A percentile compares a stretch with the other conserved stretches of the same genome.
phyloP scores from a whole-genome alignment of 1,140 invertebrate species.

The Neodiprion pinetum region DNA sequence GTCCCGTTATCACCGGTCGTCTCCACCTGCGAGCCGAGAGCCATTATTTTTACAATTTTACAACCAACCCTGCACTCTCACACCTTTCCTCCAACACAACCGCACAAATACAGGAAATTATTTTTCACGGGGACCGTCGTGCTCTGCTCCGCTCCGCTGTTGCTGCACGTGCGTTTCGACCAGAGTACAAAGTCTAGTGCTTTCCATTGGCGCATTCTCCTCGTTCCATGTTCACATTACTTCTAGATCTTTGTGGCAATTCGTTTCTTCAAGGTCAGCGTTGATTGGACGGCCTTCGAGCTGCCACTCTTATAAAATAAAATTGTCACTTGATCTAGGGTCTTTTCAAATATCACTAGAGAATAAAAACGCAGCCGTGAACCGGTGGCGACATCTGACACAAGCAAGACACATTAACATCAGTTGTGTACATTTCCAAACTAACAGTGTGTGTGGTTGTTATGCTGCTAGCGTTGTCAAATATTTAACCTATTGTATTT shows the following conservation, averaged over 20 bases:
- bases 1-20: slow-evolving; percentile 48
- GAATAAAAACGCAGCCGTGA: too few species aligned
- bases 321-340: too few species aligned
- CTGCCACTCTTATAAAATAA: too few species aligned
- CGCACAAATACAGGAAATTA: slow-evolving; percentile 15
- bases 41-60: slow-evolving; percentile 44
- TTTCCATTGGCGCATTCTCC: slow-evolving; percentile 35
- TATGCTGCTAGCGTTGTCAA: too few species aligned
- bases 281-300: too few species aligned
- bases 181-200: slow-evolving; percentile 46
- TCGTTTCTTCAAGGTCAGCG: not conserved
- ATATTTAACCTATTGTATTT: too few species aligned
- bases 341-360: too few species aligned
- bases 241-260: not conserved
- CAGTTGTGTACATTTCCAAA: too few species aligned
- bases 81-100: slow-evolving; percentile 16
- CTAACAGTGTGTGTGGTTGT: too few species aligned
- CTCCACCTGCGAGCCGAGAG: slow-evolving; percentile 57
- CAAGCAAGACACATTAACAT: too few species aligned
- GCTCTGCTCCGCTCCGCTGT: slow-evolving; percentile 20
- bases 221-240: not conserved
- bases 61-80: slow-evolving; percentile 26
- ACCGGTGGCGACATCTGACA: too few species aligned
- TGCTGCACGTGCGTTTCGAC: slow-evolving; percentile 53
- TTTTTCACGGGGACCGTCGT: slow-evolving; percentile 15